Base-by-base conservation (phyloP, 2,797 vertebrate species). In the Mus caroli region DNA sequence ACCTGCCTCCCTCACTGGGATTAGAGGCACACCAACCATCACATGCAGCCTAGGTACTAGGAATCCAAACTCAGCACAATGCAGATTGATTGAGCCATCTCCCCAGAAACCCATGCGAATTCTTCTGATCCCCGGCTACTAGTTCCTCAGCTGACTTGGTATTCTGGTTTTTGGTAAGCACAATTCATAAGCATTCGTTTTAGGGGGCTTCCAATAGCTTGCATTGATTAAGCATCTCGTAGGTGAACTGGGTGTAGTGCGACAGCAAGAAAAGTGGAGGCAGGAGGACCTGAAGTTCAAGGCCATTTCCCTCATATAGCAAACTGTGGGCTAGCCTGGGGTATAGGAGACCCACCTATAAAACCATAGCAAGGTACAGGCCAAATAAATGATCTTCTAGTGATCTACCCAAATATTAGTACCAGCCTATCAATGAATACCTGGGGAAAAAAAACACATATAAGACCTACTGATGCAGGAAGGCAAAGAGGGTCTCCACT, bases 401-500 rank as follows among this genome's bases (percentile, higher is more conserved):
- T 31, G 67, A n/a, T 67, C 54, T 67, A 50, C 64, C 12, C 26
- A 69, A 7, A 3, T 19, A 4, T 3, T 40, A n/a, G 56, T 52
- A 43, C 22, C 24, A 1, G 3, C 11, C 19, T 4, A 15, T 11
- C 40, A 50, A 3, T 7, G n/a, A 69, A 43, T 22, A 17, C 28
- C 26, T 86, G 17, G 37, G 24, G 24, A 1, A 5, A 31, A 20
- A 46, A 43, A 20, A 34, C 2, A 9, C 2, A 6, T 7, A 1
- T 46, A 67, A 54, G 34, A 28, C 67, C 43, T 60, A 28, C 40
- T 50, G 10, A 67, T 64, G 62, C 9, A 20, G 46, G 40, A 54
- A 12, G 1, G 2, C 12, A 43, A 80, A 19, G 3, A 3, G 10
- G 15, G 4, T 43, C 26, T 13, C 3, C 1, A 17, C 20, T 22